A percentile compares a stretch with the other conserved stretches of the same genome.
These are phyloP conservation scores for Mesembrinibis cayennensis DNA, from an alignment of 2,113 vertebrate species.

Conservation along the genomic window DNA sequence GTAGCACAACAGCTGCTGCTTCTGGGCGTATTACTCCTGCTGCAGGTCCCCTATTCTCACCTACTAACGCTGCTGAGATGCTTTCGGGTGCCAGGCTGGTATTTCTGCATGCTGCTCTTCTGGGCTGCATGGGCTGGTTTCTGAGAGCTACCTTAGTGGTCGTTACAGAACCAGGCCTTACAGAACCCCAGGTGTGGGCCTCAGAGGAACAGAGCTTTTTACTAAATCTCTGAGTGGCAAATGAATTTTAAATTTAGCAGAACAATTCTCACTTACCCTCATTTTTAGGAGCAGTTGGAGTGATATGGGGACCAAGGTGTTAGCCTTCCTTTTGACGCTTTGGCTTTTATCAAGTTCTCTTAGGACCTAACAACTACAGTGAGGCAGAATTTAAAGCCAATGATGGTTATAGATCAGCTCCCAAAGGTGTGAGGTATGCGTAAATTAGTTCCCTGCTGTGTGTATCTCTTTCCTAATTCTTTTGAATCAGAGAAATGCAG, in stretches of 20 bases:
- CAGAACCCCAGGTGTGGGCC: too few relatives aligned
- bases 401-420: neutral
- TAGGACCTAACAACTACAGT: neutral
- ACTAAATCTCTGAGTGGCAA: neutral
- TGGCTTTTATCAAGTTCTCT: neutral
- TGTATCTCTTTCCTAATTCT: neutral
- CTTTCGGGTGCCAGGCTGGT: neutral
- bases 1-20: neutral
- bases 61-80: fast-evolving
- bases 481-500: neutral
- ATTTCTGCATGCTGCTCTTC: neutral
- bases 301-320: neutral
- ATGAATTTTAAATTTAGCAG: neutral
- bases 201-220: neutral
- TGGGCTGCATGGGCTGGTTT: neutral
- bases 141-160: neutral
- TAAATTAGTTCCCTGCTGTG: neutral
- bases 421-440: neutral
- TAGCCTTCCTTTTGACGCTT: neutral
- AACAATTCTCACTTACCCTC: neutral
- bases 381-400: neutral
- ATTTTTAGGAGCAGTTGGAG: neutral
- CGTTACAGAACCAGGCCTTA: neutral
- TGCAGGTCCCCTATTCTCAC: neutral
- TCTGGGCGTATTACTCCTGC: neutral